These are phyloP conservation scores for Diloba caeruleocephala DNA, from an alignment of 2,888 invertebrate genomes.

Conservation along the genomic window DNA sequence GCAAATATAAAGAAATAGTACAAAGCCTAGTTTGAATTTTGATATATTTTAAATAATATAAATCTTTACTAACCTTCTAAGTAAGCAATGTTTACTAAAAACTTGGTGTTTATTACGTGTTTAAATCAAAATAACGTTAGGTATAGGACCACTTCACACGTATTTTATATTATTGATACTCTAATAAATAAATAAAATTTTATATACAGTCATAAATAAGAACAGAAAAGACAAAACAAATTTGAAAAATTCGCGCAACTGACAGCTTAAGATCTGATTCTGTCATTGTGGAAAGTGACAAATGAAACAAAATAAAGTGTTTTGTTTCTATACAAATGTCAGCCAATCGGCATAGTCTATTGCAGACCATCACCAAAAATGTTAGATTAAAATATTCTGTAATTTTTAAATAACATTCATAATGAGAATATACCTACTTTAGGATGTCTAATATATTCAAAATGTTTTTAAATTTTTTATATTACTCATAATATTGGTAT, in stretches of 20 bases:
- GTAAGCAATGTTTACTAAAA: slow-evolving; percentile 5
- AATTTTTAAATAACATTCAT: no score
- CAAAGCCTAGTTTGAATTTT: no score
- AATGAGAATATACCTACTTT: no score
- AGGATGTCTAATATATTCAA: no score
- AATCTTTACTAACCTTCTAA: slow-evolving; percentile 30
- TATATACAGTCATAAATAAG: slow-evolving; percentile 26
- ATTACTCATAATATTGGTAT: no score
- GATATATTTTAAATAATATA: background rate
- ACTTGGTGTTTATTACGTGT: slow-evolving; percentile 2
- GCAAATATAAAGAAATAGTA: no score
- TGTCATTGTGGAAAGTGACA: slow-evolving; percentile 36
- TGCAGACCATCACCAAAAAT: no score
- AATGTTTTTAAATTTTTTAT: no score
- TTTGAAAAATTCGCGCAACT: slow-evolving; percentile 50
- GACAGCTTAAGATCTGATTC: slow-evolving; percentile 59
- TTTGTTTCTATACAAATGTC: background rate
- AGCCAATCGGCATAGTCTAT: no score
- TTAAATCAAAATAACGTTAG: background rate
- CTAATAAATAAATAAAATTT: slow-evolving; percentile 15
- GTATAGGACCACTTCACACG: slow-evolving; percentile 8
- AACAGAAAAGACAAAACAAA: slow-evolving; percentile 36
- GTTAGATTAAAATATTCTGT: no score
- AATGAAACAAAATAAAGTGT: background rate
- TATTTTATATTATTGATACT: slow-evolving; percentile 12